Conservation (phyloP, 1,140 invertebrate species). For the Odontomachus brunneus region DNA sequence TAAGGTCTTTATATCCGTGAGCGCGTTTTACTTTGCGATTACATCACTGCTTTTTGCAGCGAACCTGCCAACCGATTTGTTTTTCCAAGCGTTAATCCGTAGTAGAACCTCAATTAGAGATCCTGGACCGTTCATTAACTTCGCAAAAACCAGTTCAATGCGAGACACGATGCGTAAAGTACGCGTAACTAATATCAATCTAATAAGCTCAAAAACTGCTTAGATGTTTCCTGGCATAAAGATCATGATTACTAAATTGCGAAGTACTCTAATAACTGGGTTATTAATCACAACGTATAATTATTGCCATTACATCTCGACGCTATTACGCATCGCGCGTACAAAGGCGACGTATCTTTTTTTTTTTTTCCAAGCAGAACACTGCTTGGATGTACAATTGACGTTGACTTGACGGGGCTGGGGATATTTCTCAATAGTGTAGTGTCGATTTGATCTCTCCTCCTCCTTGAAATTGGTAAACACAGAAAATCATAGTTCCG, state of each 20-base stretch:
- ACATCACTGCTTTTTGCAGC: slow-evolving; percentile 31
- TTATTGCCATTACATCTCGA: slow-evolving; percentile 11
- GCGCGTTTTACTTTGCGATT: slow-evolving; percentile 23
- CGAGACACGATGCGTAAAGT: slow-evolving; percentile 69
- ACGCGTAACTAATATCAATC: slow-evolving; percentile 82
- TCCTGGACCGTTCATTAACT: slow-evolving; percentile 44
- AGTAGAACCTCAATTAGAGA: slow-evolving; percentile 52
- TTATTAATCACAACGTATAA: slow-evolving; percentile 27
- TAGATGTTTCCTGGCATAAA: slow-evolving; percentile 35
- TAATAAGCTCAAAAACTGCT: slow-evolving; percentile 81
- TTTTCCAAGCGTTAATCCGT: slow-evolving; percentile 31
- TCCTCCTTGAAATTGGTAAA: not conserved
- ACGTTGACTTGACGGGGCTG: not conserved
- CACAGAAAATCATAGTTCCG: slow-evolving; percentile 10
- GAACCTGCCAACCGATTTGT: slow-evolving; percentile 25
- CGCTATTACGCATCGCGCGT: not conserved
- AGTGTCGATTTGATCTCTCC: no score
- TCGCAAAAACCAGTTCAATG: slow-evolving; percentile 55
- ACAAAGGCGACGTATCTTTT: not conserved
- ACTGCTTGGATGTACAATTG: not conserved
- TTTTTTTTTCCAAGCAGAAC: not conserved
- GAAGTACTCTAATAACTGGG: not conserved
- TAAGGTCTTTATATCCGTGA: slow-evolving; percentile 16
- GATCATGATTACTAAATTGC: slow-evolving; percentile 1
- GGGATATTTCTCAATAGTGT: slow-evolving; percentile 1